Evolutionary conservation across 1,140 invertebrate genomes (phyloP).

Genomic region (Drosophila guanche): DNA sequence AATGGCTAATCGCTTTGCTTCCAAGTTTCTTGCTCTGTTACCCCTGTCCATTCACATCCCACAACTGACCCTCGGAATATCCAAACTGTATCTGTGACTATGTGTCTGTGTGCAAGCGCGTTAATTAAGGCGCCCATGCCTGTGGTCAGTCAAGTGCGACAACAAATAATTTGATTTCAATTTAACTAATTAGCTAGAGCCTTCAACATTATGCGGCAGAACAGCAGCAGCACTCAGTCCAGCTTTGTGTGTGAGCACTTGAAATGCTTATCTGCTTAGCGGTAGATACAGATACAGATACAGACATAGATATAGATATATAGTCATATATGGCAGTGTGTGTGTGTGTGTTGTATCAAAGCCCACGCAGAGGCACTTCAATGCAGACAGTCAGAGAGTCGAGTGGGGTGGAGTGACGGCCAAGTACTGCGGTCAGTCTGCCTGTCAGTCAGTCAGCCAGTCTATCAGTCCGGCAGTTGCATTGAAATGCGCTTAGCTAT

Average conservation of each 20-base stretch:
- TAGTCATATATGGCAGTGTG: constrained; percentile 4
- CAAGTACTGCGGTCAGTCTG: constrained; percentile 68
- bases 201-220: constrained; percentile 64
- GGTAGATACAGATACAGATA: constrained; percentile 47
- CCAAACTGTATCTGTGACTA: background rate
- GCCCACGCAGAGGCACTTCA: constrained; percentile 52
- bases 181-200: constrained; percentile 81
- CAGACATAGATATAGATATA: background rate
- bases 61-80: background rate
- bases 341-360: constrained; percentile 49
- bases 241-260: constrained; percentile 36
- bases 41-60: background rate
- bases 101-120: constrained; percentile 45
- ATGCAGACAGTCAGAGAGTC: constrained; percentile 58
- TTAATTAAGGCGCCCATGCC: constrained; percentile 81
- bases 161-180: constrained; percentile 83
- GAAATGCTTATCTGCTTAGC: constrained; percentile 74
- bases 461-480: constrained; percentile 32
- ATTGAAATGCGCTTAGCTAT: constrained; percentile 71
- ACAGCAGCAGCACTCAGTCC: constrained; percentile 12
- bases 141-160: constrained; percentile 81
- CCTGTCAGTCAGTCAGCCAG: constrained; percentile 38
- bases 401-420: constrained; percentile 66
- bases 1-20: constrained; percentile 36
- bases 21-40: constrained; percentile 10